Conservation (phyloP, 2,113 vertebrate species). For the Eupsittula cactorum region DNA sequence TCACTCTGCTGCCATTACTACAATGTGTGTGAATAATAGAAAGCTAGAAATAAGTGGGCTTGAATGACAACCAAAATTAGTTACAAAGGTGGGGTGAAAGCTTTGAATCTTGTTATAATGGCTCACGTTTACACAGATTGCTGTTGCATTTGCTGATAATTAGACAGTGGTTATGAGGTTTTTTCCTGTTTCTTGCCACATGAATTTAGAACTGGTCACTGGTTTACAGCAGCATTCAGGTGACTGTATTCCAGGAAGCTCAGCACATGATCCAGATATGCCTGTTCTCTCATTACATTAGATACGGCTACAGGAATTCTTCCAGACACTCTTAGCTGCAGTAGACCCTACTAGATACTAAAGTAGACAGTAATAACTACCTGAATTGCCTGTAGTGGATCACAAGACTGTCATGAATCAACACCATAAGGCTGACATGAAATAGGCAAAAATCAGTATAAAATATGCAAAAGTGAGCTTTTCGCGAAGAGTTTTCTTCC, state of each 20-base stretch:
- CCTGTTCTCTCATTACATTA: not conserved
- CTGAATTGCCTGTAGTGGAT: not conserved
- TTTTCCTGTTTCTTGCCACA: not conserved
- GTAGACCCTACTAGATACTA: not conserved
- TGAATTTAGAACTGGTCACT: not conserved
- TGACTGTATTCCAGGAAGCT: not conserved
- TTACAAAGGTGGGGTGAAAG: not conserved
- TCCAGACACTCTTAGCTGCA: not conserved
- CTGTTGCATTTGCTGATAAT: not conserved
- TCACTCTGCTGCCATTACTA: not conserved
- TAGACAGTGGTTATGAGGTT: not conserved
- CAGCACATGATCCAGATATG: not conserved
- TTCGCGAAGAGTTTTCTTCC: not conserved
- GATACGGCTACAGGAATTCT: not conserved
- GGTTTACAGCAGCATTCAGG: not conserved
- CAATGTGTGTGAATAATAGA: not conserved
- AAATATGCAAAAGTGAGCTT: not conserved
- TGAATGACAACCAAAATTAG: not conserved
- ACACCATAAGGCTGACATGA: not conserved
- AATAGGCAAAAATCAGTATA: not conserved
- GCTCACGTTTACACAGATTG: not conserved
- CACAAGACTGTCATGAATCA: not conserved
- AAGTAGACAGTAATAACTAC: not conserved
- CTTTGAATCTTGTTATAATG: not conserved
- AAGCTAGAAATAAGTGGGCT: not conserved